Evolutionary conservation across 2,113 vertebrate genomes (phyloP).

Genomic region (Tachuris rubrigastra): DNA sequence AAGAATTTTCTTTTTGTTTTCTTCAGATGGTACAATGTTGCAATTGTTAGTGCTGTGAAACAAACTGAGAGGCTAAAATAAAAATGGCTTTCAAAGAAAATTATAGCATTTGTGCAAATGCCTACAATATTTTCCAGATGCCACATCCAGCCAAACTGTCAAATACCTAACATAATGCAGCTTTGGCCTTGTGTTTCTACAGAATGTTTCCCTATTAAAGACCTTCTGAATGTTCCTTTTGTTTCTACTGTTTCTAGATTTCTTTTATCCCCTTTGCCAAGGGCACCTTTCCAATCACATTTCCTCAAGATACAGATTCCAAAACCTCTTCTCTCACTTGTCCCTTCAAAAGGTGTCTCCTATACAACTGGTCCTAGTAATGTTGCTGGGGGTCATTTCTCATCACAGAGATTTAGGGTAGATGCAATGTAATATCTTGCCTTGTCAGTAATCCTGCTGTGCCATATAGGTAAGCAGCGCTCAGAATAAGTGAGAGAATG

Average conservation of each 20-base stretch:
- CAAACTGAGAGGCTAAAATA: not conserved
- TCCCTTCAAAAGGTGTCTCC: not conserved
- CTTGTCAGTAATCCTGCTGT: not conserved
- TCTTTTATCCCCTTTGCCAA: not conserved
- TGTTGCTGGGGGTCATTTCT: not conserved
- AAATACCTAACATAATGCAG: not conserved
- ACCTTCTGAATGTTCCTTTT: not conserved
- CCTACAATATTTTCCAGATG: not conserved
- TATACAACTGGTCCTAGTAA: not conserved
- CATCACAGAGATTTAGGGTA: not conserved
- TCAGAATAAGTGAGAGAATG: not conserved
- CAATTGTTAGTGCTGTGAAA: not conserved
- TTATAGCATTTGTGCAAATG: not conserved
- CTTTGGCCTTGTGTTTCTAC: not conserved
- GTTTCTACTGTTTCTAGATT: not conserved
- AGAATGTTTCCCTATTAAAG: not conserved
- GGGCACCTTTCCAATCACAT: not conserved
- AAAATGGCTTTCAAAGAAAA: not conserved
- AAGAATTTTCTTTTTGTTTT: not conserved
- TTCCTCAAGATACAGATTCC: not conserved
- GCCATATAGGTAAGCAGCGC: not conserved
- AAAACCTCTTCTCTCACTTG: not conserved
- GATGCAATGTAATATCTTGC: not conserved
- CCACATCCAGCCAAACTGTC: not conserved
- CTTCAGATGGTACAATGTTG: not conserved